Evolutionary conservation across 2,113 vertebrate genomes (phyloP).

Genomic region (Hemiscyllium ocellatum): DNA sequence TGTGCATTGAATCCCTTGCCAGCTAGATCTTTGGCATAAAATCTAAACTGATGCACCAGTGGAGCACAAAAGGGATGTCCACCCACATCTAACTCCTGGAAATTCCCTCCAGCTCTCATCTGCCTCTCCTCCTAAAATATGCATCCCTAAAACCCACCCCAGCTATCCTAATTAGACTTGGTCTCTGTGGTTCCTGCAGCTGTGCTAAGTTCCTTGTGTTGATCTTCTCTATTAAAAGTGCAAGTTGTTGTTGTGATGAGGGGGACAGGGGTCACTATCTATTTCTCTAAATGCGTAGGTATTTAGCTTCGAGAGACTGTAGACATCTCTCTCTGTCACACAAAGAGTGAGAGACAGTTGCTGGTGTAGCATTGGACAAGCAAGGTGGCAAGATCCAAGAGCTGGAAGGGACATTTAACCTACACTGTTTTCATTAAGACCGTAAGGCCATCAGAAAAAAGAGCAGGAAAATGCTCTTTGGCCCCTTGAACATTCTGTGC

Average conservation of each 20-base stretch:
- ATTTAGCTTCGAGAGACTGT: too few relatives aligned
- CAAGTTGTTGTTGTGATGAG: background rate
- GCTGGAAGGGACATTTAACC: too few relatives aligned
- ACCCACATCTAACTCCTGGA: background rate
- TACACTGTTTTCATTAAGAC: too few relatives aligned
- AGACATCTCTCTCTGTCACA: too few relatives aligned
- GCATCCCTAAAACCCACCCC: background rate
- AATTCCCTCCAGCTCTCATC: background rate
- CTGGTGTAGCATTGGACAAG: too few relatives aligned
- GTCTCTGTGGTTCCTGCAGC: background rate
- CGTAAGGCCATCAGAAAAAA: too few relatives aligned
- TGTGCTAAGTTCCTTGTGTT: background rate
- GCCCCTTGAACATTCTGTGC: too few relatives aligned
- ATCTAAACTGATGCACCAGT: background rate
- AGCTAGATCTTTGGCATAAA: background rate
- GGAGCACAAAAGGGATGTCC: background rate
- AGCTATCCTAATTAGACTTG: background rate
- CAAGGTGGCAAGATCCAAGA: too few relatives aligned
- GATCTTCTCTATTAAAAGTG: background rate
- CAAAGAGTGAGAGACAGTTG: too few relatives aligned
- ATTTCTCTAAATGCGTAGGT: too few relatives aligned
- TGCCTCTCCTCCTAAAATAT: background rate
- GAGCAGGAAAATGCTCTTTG: too few relatives aligned
- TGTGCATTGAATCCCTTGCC: background rate
- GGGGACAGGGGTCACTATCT: too few relatives aligned